Evolutionary conservation across 2,888 invertebrate species (phyloP), one percentile per base, ranked within the genome.

Genomic region (Anaspis maculata): DNA sequence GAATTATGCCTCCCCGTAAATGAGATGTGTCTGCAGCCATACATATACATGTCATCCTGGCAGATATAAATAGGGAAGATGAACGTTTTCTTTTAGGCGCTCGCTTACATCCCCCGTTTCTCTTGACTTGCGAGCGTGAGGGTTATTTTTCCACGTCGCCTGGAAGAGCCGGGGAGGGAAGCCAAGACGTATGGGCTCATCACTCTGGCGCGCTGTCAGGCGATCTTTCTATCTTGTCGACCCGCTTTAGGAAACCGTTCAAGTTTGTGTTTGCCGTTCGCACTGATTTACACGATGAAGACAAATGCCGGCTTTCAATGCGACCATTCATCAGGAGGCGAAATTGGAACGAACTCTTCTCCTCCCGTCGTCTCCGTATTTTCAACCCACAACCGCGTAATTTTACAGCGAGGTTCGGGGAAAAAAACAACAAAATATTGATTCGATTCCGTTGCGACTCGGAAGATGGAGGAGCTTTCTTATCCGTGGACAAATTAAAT

Each of bases 1-100:
- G 68, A 70, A 69, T 69, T 69, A 70, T 69, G 66, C 67, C 56
- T 54, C 58, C 53, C 61, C 62, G 67, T 66, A 69, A 69, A 69
- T 69, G 69, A 69, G 68, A 69, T 68, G 69, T 70, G 69, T 68
- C 67, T 66, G 51, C 57, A 49, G 48, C 52, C 55, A 57, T 56
- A 59, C 56, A 58, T 59, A 60, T 60, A 59, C 59, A 59, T 58
- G 59, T 62, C 61, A 60, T 58, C 56, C 54, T 49, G 57, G 57
- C 57, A 54, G 56, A 54, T 58, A 63, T 61, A 62, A 62, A 62
- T 62, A 56, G 58, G 51, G 52, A 55, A 59, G 61, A 64, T 60
- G 61, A 62, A 60, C 61, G 59, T 56, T 57, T 54, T 57, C 57
- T 54, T 56, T 55, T 54, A 53, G 53, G 48, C 51, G 53, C 46